A percentile compares a stretch with the other conserved stretches of the same genome.
These are phyloP conservation scores for Hestina assimilis DNA, from an alignment of 1,140 invertebrate genomes.

Conservation along the genomic window DNA sequence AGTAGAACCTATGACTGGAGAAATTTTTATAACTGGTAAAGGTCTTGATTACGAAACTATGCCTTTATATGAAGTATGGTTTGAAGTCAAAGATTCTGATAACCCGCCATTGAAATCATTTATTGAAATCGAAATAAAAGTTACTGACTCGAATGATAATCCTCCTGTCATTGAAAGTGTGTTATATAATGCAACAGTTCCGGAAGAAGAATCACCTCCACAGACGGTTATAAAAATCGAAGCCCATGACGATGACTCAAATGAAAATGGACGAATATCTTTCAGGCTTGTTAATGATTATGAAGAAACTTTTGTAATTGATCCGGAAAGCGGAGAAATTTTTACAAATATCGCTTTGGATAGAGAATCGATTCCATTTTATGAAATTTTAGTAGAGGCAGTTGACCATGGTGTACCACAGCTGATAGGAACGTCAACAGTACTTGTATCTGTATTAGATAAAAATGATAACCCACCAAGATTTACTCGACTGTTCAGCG, in stretches of 20 bases:
- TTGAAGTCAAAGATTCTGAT: slow-evolving; percentile 93
- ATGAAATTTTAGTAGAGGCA: slow-evolving; percentile 91
- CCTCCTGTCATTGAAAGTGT: slow-evolving; percentile 88
- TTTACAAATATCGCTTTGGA: slow-evolving; percentile 92
- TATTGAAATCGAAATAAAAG: slow-evolving; percentile 88
- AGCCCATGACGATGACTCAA: slow-evolving; percentile 92
- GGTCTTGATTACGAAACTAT: slow-evolving; percentile 94
- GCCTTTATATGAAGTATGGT: slow-evolving; percentile 93
- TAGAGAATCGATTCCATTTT: slow-evolving; percentile 90
- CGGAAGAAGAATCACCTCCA: slow-evolving; percentile 92
- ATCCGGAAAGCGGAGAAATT: slow-evolving; percentile 89
- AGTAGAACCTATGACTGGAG: slow-evolving; percentile 88
- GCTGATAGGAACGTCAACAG: slow-evolving; percentile 90
- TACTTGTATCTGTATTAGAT: slow-evolving; percentile 90
- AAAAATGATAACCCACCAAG: slow-evolving; percentile 97
- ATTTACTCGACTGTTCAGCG: slow-evolving; percentile 94
- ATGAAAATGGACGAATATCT: slow-evolving; percentile 89
- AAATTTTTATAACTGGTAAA: slow-evolving; percentile 86
- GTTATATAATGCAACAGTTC: slow-evolving; percentile 90
- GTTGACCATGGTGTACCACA: slow-evolving; percentile 91
- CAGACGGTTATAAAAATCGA: slow-evolving; percentile 86
- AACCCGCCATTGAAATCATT: slow-evolving; percentile 88
- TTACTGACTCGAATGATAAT: slow-evolving; percentile 96
- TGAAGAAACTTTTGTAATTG: slow-evolving; percentile 89
- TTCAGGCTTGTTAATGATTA: slow-evolving; percentile 89